Percentiles rank a stretch among this genome's conserved stretches.
Evolutionary conservation across 23 tunicate genomes (phyloP).

Genomic region (Trididemnum clinides): DNA sequence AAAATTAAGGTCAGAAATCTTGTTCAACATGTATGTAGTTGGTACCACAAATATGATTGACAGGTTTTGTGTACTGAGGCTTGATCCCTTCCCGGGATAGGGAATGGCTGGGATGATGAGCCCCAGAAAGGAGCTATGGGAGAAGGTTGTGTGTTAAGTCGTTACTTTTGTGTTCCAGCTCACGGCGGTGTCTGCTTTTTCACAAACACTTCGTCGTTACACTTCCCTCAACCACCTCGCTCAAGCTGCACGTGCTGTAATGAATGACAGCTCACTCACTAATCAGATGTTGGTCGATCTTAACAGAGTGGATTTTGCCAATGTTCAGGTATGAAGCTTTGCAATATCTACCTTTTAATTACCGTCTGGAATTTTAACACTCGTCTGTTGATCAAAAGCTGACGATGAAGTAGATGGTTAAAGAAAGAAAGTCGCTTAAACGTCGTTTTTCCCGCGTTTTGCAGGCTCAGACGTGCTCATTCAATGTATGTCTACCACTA

Average conservation of each 20-base stretch:
- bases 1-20: conserved; percentile 60
- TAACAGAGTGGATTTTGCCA: conserved; percentile 88
- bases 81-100: too few species aligned
- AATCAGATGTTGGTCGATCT: conserved; percentile 96
- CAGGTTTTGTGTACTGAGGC: too few species aligned
- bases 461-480: too few species aligned
- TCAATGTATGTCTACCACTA: too few species aligned
- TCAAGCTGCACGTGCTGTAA: conserved; percentile 96
- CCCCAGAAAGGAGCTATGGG: too few species aligned
- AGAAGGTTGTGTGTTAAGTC: too few species aligned
- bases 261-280: conserved; percentile 77
- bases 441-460: not conserved
- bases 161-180: conserved; percentile 35
- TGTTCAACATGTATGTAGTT: too few species aligned
- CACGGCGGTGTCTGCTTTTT: conserved; percentile 96
- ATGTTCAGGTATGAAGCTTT: conserved; percentile 73
- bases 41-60: not conserved
- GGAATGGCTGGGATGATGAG: too few species aligned
- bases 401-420: too few species aligned
- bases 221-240: conserved; percentile 99
- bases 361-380: too few species aligned
- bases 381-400: not conserved
- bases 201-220: conserved; percentile 94
- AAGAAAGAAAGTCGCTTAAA: too few species aligned
- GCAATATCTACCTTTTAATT: too few species aligned